These are phyloP conservation scores for Dipodomys merriami DNA, from an alignment of 2,113 vertebrate genomes.

Conservation along the genomic window DNA sequence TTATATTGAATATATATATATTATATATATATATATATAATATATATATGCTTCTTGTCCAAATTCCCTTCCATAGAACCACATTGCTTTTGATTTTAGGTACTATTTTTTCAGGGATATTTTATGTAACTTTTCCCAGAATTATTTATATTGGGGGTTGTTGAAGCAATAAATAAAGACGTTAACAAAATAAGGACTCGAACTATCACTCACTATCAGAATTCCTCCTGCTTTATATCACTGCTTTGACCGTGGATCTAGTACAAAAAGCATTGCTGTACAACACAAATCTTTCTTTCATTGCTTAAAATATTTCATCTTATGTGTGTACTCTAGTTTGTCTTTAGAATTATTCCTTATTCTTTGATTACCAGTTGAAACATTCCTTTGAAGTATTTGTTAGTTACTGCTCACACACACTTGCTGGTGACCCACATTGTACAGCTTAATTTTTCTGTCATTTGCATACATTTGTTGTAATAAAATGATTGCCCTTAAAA, in stretches of 20 bases:
- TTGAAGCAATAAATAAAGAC: neutral
- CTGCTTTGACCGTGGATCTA: neutral
- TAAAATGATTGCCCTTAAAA: neutral
- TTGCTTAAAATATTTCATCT: slow-evolving; percentile 50
- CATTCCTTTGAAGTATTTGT: neutral
- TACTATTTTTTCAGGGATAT: neutral
- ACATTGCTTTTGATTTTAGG: neutral
- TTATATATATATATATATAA: no score
- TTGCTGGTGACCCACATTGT: neutral
- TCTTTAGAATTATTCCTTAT: slow-evolving; percentile 7
- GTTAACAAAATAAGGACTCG: neutral
- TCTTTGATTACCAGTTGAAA: slow-evolving; percentile 15
- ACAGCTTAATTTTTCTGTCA: neutral
- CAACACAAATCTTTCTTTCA: neutral
- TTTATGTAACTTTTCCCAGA: neutral
- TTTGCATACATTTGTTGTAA: neutral
- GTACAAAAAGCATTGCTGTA: neutral
- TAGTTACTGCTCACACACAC: neutral
- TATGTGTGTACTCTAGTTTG: neutral
- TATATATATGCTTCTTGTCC: neutral
- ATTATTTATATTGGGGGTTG: slow-evolving; percentile 7
- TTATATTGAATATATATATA: neutral
- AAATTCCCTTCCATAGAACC: neutral
- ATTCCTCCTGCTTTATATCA: neutral
- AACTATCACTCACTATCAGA: neutral